Evolutionary conservation across 1,140 invertebrate genomes (phyloP), one percentile per base, ranked within the genome.

Genomic region (Zeugodacus cucurbitae): DNA sequence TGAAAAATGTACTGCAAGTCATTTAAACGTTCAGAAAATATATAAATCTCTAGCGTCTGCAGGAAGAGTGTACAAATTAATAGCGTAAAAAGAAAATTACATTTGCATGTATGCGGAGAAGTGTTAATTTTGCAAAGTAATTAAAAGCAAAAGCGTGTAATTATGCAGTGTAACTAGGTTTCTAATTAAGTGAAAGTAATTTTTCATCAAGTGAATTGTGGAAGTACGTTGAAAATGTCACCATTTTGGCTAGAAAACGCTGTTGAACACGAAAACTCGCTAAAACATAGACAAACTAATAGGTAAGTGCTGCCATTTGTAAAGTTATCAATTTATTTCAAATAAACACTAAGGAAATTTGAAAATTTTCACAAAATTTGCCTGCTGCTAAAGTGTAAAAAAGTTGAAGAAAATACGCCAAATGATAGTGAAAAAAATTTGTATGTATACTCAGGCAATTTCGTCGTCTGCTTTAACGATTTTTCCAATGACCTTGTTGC

Each of bases 401-500:
- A 74, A 59, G 1, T 14, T 22, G 48, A 59, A 87, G 86, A 62
- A 85, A 78, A 29, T 86, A 86, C 82, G 44, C 82, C 26, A 86
- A 86, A 41, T 86, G 57, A 59, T 58, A 86, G 41, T 78, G 64
- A 57, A 78, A 88, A 87, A 88, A 87, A 41, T 88, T 88, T 90
- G 89, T 90, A 88, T 91, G 90, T 91, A 90, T 90, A 91, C 88
- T 87, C 34, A 32, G 88, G 87, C 88, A 88, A 87, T 87, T 89
- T 87, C 59, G n/a, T 87, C 59, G n/a, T 85, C 78, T 90, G 89
- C 88, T 92, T 90, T 93, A 93, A 93, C 92, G 92, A 93, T 93
- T 93, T 92, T 93, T 93, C 92, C 92, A 93, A 91, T 93, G 92
- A 93, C 92, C 92, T 93, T 93, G 92, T 93, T 93, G 92, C 91